phyloP scores from a whole-genome alignment of 2,113 vertebrate genomes.

The Lophius piscatorius region DNA sequence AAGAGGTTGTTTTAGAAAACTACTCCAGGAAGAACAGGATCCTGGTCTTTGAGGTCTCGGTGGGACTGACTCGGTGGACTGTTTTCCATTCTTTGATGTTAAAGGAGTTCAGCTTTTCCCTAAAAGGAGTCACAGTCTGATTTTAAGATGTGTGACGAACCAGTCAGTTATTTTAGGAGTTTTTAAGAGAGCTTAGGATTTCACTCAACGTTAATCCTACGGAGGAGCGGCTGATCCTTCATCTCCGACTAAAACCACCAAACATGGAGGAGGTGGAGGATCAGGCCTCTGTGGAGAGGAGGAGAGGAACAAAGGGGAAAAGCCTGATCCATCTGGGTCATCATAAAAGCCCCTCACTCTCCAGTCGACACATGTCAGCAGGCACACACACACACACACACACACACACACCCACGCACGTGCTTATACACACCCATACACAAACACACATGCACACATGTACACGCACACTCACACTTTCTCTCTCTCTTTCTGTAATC shows the following conservation, averaged over 20 bases:
- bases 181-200: constrained; percentile 5
- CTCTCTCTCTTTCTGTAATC: constrained; percentile 56
- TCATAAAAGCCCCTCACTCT: not conserved
- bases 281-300: not conserved
- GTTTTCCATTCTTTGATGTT: too few relatives aligned
- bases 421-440: not conserved
- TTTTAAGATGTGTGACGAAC: too few relatives aligned
- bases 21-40: too few relatives aligned
- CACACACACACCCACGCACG: not conserved
- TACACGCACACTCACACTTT: constrained; percentile 24
- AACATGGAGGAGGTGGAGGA: constrained; percentile 2
- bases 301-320: not conserved
- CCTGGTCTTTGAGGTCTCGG: too few relatives aligned
- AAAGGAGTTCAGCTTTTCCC: not conserved
- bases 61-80: too few relatives aligned
- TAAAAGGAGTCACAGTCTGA: not conserved
- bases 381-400: not conserved
- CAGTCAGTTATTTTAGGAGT: constrained; percentile 26
- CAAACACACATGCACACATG: not conserved
- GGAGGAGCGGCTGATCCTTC: constrained; percentile 7
- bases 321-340: constrained; percentile 27
- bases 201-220: not conserved
- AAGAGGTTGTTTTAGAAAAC: too few relatives aligned
- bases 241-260: not conserved
- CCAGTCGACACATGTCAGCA: not conserved